Evolutionary conservation across 2,797 vertebrate genomes (phyloP).

Genomic region (Sphenopsis melanotis): DNA sequence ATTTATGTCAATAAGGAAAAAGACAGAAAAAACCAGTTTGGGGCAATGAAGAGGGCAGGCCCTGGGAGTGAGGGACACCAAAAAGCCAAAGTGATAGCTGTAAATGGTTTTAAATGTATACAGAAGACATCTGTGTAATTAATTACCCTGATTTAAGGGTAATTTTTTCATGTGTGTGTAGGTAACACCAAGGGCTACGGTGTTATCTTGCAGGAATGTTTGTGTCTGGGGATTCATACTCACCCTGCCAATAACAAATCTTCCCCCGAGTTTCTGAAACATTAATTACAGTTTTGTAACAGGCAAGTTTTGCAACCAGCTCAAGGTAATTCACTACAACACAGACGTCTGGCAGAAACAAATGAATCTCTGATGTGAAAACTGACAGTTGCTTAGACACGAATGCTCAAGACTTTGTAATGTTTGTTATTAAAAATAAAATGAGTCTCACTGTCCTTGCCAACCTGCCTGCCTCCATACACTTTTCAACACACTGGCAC

Average conservation of each 20-base stretch:
- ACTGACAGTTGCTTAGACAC: not conserved
- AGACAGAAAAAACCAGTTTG: rapidly evolving
- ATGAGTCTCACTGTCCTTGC: not conserved
- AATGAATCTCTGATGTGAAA: not conserved
- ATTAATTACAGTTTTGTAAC: constrained; percentile 24
- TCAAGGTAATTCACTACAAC: not conserved
- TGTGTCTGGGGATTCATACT: not conserved
- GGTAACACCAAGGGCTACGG: not conserved
- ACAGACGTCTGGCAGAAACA: not conserved
- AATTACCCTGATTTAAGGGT: not conserved
- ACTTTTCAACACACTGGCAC: not conserved
- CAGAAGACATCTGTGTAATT: not conserved
- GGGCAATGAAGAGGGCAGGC: not conserved
- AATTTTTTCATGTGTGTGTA: not conserved
- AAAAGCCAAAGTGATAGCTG: not conserved
- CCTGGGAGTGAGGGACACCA: not conserved
- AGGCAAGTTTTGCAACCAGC: not conserved
- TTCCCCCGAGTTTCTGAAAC: not conserved
- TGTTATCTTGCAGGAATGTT: constrained; percentile 25
- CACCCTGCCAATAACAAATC: not conserved
- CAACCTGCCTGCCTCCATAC: not conserved
- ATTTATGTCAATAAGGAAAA: not conserved
- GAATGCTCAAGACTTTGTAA: not conserved
- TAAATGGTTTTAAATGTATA: not conserved
- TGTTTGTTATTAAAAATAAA: not conserved